Percentiles rank a stretch among this genome's conserved stretches.
These are phyloP conservation scores for Agrypnus murinus DNA, from an alignment of 2,888 invertebrate species.

Conservation along the genomic window DNA sequence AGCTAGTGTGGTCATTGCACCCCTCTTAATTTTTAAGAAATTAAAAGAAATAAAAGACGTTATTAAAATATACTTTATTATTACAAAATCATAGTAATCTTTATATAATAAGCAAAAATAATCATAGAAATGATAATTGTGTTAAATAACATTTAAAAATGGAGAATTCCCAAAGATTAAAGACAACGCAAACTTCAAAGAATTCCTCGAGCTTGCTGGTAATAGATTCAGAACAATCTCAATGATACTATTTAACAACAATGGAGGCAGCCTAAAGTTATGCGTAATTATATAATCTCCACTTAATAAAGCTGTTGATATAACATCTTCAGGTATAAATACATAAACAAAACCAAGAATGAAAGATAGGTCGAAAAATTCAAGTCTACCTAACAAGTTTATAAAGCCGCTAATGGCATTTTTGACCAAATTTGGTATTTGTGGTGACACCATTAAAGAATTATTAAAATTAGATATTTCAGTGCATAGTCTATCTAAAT, in stretches of 20 bases:
- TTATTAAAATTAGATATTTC: background rate
- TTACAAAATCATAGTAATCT: too few species aligned
- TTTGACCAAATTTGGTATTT: too few species aligned
- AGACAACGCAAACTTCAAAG: background rate
- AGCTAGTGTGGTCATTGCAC: too few species aligned
- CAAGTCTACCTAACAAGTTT: background rate
- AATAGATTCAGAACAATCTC: background rate
- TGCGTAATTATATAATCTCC: background rate
- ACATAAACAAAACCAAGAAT: too few species aligned
- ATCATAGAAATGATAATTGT: too few species aligned
- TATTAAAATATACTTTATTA: too few species aligned
- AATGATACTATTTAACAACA: background rate
- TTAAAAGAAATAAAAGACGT: too few species aligned
- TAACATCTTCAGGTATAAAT: background rate
- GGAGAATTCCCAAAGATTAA: slow-evolving; percentile 1
- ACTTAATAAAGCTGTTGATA: slow-evolving; percentile 3
- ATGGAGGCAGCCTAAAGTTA: background rate
- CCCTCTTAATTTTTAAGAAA: too few species aligned
- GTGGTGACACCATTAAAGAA: background rate
- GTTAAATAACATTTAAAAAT: too few species aligned
- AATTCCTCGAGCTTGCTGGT: background rate
- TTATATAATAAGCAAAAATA: too few species aligned
- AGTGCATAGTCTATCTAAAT: background rate
- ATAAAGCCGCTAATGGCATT: too few species aligned
- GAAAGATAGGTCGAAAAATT: too few species aligned